Percentiles rank a stretch among this genome's conserved stretches.
These are phyloP conservation scores for Leucophora obtusa DNA, from an alignment of 2,888 invertebrate genomes.

Conservation along the genomic window DNA sequence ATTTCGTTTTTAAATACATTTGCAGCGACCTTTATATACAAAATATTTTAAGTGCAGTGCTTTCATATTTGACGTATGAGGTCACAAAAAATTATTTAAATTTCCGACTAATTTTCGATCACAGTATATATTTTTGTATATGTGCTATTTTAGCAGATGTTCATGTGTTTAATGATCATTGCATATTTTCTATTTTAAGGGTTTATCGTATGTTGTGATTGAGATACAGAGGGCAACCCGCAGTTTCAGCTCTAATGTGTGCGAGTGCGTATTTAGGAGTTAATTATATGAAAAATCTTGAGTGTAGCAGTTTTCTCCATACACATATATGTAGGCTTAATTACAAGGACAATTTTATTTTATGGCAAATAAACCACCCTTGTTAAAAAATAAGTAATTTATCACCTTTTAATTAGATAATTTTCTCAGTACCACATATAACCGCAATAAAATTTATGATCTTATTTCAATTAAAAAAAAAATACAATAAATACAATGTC, in stretches of 20 bases:
- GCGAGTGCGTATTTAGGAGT: background rate
- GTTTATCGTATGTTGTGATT: slow-evolving; percentile 32
- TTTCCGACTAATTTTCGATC: too few species aligned
- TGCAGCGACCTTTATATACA: too few species aligned
- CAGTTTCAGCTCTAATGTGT: slow-evolving; percentile 27
- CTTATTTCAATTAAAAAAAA: slow-evolving; percentile 1
- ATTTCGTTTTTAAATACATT: too few species aligned
- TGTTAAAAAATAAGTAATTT: slow-evolving; percentile 38
- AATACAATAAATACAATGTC: background rate
- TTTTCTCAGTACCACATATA: slow-evolving; percentile 35
- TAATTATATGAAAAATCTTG: slow-evolving; percentile 2
- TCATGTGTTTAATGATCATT: slow-evolving; percentile 52
- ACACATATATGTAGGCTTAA: slow-evolving; percentile 49
- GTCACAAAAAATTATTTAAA: too few species aligned
- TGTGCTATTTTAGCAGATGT: slow-evolving; percentile 55
- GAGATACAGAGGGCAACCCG: slow-evolving; percentile 31
- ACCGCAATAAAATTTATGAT: slow-evolving; percentile 24
- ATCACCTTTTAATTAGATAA: slow-evolving; percentile 59
- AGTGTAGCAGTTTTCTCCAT: background rate
- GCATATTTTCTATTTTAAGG: slow-evolving; percentile 44
- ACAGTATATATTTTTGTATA: background rate
- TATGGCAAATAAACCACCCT: slow-evolving; percentile 62
- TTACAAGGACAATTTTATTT: slow-evolving; percentile 60
- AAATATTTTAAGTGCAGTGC: too few species aligned
- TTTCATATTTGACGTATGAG: too few species aligned